These are phyloP conservation scores for Danaus chrysippus DNA, from an alignment of 2,888 invertebrate genomes.

Conservation along the genomic window DNA sequence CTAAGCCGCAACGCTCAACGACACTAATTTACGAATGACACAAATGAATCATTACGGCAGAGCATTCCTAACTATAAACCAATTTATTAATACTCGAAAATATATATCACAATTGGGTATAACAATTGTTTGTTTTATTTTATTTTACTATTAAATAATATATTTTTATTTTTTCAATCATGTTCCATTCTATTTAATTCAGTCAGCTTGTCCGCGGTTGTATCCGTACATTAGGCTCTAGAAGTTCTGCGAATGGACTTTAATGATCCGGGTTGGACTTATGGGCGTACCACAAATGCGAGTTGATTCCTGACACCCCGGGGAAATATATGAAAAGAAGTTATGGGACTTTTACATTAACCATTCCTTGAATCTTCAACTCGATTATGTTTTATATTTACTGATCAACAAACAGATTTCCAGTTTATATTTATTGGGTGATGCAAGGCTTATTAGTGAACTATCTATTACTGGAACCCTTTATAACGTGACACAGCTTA, in stretches of 20 bases:
- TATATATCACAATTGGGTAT: neutral
- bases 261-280: conserved; percentile 61
- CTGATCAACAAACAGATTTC: neutral
- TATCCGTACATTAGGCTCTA: conserved; percentile 19
- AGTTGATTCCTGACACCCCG: conserved; percentile 55
- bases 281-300: conserved; percentile 45
- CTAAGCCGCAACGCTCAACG: conserved; percentile 28
- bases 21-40: conserved; percentile 12
- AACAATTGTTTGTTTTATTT: too few relatives aligned
- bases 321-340: conserved; percentile 50
- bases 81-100: conserved; percentile 2
- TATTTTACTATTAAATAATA: too few relatives aligned
- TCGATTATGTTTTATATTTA: conserved; percentile 11
- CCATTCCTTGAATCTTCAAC: conserved; percentile 10
- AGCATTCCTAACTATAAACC: conserved; percentile 5
- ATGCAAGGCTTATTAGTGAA: neutral
- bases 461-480: neutral
- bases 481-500: conserved; percentile 10
- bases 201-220: neutral
- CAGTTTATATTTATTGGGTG: too few relatives aligned
- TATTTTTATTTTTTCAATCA: neutral
- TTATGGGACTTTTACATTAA: conserved; percentile 42
- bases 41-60: conserved; percentile 18
- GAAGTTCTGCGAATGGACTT: conserved; percentile 54
- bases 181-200: neutral